Evolutionary conservation across 2,113 vertebrate genomes (phyloP), one percentile per base, ranked within the genome.

Genomic region (Electrona antarctica): DNA sequence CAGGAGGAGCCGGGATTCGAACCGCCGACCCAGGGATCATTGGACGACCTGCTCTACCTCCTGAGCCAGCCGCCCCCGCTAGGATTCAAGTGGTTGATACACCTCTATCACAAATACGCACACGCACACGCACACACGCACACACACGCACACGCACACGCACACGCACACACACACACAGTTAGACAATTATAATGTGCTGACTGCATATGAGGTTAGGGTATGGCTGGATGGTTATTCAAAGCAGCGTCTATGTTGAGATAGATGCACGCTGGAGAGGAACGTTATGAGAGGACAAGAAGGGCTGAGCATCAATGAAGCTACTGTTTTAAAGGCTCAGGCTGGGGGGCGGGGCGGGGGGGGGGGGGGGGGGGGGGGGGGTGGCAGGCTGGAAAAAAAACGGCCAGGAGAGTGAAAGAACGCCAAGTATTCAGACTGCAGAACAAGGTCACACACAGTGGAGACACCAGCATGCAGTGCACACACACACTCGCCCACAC

Each of bases 261-360:
- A 48, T 10, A 60, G 50, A 15, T 33, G 59, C 33, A 15, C 51
- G 55, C 60, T 7, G 63, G 14, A 54, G 60, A 41, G 48, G 48
- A 73, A 84, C 62, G 77, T 75, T 80, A 67, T 64, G 50, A 65
- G 63, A 79, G 68, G 61, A 77, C 29, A 67, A 71, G 67, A 73
- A 47, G 73, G 77, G 57, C n/a, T 11, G n/a, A 67, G 78, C 52
- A 72, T 87, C 86, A 85, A 88, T 83, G 77, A 86, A 67, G 74
- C 69, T 74, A 65, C 66, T 86, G 83, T 89, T 85, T 59, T 41
- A 65, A 61, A 80, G 69, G 66, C 1, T 12, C 33, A 45, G 33
- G 29, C 13, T 11, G 12, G 6, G 55, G 11, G 8, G 56, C 54
- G 69, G 59, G 79, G 70, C n/a, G 62, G 76, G 71, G 73, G 55